Evolutionary conservation across 2,113 vertebrate species (phyloP).

Genomic region (Myotis davidii): DNA sequence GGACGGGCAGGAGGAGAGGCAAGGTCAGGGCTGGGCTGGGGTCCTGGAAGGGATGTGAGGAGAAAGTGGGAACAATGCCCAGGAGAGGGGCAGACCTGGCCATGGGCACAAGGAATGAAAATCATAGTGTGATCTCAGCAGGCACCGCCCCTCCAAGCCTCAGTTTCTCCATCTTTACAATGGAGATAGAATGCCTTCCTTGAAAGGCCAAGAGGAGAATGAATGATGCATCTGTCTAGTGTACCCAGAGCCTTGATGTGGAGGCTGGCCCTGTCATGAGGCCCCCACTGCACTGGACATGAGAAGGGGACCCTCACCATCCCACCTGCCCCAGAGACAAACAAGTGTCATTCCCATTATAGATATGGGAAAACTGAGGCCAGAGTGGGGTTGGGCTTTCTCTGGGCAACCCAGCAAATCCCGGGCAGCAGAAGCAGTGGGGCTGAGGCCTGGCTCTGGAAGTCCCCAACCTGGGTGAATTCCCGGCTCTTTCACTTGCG

Average conservation of each 20-base stretch:
- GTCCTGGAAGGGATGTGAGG: neutral
- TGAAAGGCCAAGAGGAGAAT: neutral
- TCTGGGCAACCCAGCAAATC: fast-evolving
- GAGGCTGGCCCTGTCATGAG: neutral
- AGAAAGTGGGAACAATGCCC: neutral
- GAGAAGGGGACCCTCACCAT: fast-evolving
- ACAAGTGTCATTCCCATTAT: neutral
- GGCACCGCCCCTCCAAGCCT: neutral
- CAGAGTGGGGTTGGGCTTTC: no score
- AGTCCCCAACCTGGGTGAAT: neutral
- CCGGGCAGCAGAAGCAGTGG: neutral
- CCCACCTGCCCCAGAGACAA: neutral
- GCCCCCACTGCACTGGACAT: fast-evolving
- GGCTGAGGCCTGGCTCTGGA: neutral
- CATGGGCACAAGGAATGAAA: no score
- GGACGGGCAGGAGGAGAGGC: no score
- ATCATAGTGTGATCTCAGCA: neutral
- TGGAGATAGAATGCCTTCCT: neutral
- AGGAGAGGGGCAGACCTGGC: neutral
- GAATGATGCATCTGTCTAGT: neutral
- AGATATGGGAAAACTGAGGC: neutral
- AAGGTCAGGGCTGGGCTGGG: neutral
- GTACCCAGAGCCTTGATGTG: neutral
- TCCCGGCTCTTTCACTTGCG: neutral
- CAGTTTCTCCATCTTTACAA: neutral